These are phyloP conservation scores for Oreochromis aureus DNA, from an alignment of 2,113 vertebrate genomes.

Conservation along the genomic window DNA sequence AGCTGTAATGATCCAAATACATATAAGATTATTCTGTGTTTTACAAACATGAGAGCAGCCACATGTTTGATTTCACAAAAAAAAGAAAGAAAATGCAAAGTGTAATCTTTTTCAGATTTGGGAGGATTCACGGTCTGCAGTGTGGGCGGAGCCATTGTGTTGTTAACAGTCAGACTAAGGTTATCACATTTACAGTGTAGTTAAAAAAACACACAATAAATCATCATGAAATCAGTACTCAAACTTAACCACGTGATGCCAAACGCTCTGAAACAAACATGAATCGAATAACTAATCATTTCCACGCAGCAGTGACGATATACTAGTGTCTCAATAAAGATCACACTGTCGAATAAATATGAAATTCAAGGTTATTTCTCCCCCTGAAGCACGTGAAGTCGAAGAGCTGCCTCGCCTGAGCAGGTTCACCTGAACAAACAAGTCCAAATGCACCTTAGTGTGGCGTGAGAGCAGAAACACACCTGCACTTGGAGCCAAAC, in stretches of 20 bases:
- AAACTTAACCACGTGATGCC: neutral
- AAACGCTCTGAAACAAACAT: neutral
- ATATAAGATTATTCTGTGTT: neutral
- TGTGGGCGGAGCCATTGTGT: neutral
- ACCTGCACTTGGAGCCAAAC: neutral
- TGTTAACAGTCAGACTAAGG: neutral
- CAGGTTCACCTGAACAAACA: neutral
- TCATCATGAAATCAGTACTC: neutral
- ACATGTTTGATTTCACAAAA: neutral
- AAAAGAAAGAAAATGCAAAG: neutral
- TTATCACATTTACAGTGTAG: neutral
- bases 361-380: neutral
- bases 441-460: neutral
- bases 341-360: slow-evolving; percentile 19
- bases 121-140: neutral
- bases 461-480: neutral
- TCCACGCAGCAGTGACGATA: slow-evolving; percentile 6
- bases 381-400: fast-evolving
- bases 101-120: fast-evolving
- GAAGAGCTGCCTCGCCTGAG: neutral
- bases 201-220: neutral
- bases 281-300: neutral
- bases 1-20: neutral
- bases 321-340: slow-evolving; percentile 32
- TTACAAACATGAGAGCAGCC: neutral